A percentile compares a stretch with the other conserved stretches of the same genome.
phyloP scores from a whole-genome alignment of 2,888 invertebrate species.

The Caenorhabditis virilis region DNA sequence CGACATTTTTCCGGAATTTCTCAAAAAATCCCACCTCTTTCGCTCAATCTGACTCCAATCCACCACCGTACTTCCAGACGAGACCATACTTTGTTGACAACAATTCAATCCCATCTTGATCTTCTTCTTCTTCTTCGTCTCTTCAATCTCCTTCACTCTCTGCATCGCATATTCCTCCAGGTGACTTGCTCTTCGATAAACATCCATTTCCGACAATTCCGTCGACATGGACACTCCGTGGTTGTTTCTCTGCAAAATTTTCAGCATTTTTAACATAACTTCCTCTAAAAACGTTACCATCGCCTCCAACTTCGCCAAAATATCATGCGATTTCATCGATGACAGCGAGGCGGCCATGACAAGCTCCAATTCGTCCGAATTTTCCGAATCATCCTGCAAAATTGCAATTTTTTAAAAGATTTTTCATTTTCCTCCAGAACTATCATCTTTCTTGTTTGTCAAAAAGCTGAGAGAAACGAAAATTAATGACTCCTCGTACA shows the following conservation, averaged over 20 bases:
- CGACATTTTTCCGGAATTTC: neutral
- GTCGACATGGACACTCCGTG: conserved; percentile 22
- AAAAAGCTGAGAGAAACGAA: too few relatives aligned
- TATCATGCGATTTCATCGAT: conserved; percentile 60
- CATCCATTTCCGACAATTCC: conserved; percentile 52
- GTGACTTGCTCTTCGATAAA: conserved; percentile 57
- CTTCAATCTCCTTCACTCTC: conserved; percentile 44
- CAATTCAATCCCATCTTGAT: conserved; percentile 47
- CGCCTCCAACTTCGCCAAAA: conserved; percentile 53
- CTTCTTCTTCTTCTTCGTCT: conserved; percentile 45
- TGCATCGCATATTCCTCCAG: conserved; percentile 56
- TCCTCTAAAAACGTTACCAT: too few relatives aligned
- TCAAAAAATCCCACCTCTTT: conserved; percentile 30
- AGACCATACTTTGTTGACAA: conserved; percentile 50
- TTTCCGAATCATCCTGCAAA: neutral
- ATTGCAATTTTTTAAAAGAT: neutral
- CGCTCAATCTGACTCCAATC: conserved; percentile 48
- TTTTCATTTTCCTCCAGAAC: too few relatives aligned
- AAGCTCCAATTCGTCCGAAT: conserved; percentile 75
- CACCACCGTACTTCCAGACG: conserved; percentile 44
- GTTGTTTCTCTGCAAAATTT: neutral
- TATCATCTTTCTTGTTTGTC: too few relatives aligned
- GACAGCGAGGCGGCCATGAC: conserved; percentile 65
- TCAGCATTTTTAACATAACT: too few relatives aligned
- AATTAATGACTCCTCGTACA: neutral